Percentiles rank a stretch among this genome's conserved stretches.
These are phyloP conservation scores for Andrena flavipes DNA, from an alignment of 2,888 invertebrate genomes.

Conservation along the genomic window DNA sequence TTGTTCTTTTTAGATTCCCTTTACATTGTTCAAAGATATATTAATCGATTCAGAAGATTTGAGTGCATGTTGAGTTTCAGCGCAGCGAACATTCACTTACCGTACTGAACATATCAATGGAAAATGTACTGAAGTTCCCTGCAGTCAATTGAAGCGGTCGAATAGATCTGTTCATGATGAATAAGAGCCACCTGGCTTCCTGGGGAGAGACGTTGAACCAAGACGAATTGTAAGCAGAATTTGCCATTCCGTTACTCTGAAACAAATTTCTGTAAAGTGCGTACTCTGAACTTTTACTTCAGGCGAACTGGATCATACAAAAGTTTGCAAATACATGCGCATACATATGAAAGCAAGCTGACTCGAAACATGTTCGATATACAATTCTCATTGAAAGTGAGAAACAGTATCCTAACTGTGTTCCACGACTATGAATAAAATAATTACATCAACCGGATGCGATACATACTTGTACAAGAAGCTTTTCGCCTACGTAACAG, in stretches of 20 bases:
- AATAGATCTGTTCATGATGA: slow-evolving; percentile 64
- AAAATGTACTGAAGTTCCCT: slow-evolving; percentile 38
- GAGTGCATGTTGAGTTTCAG: background rate
- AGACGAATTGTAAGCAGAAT: slow-evolving; percentile 66
- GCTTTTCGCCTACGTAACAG: slow-evolving; percentile 73
- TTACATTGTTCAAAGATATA: too few species aligned
- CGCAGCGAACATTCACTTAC: background rate
- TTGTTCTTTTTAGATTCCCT: background rate
- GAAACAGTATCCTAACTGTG: too few species aligned
- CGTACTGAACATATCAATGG: too few species aligned
- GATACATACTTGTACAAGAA: slow-evolving; percentile 54
- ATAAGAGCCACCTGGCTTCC: slow-evolving; percentile 63
- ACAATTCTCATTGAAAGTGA: too few species aligned
- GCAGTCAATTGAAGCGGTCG: slow-evolving; percentile 73
- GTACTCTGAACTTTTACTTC: too few species aligned
- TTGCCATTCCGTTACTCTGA: slow-evolving; percentile 67
- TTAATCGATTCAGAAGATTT: background rate
- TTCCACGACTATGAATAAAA: too few species aligned
- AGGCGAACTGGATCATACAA: too few species aligned
- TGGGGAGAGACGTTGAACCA: slow-evolving; percentile 72
- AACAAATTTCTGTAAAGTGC: background rate
- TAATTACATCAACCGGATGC: background rate
- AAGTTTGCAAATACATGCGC: too few species aligned
- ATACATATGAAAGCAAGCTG: too few species aligned
- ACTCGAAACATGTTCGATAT: too few species aligned